Evolutionary conservation across 2,888 invertebrate genomes (phyloP), one percentile per base, ranked within the genome.

Genomic region (Netelia virgata): DNA sequence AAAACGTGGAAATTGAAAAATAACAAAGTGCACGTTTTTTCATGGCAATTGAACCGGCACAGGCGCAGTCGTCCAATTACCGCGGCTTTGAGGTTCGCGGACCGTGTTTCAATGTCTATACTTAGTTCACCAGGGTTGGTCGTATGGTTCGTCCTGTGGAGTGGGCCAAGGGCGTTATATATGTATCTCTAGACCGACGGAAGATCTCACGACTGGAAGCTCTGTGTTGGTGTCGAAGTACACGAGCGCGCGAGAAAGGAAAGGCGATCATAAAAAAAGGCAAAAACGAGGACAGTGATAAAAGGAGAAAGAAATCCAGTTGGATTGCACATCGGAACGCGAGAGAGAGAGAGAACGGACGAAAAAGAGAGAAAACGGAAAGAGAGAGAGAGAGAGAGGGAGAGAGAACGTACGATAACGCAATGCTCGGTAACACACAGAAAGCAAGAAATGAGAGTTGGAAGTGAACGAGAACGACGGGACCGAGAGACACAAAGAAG

Each of bases 1-100:
- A 78, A 83, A 85, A 79, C 75, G 74, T 79, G 75, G 57, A 83
- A 86, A 85, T 85, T 86, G 85, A 83, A 83, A 86, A 85, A 85
- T 83, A 83, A 83, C 81, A 82, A 82, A 83, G 80, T 77, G 43
- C 50, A 57, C 68, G 78, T 73, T 85, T 77, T 77, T 86, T 82
- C 70, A 70, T 83, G 66, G 80, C 68, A 68, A 76, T 82, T 78
- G 59, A 68, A 57, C 41, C 16, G 36, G 59, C n/a, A 57, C 61
- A 59, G 72, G 28, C 70, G 59, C 64, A 68, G 76, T 76, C 68
- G 70, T 84, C 79, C 84, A 87, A 87, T 87, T 87, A 87, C 84
- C 14, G 77, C 43, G 78, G 77, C 74, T 84, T 77, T 81, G 68
- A 77, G 74, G 73, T 63, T 73, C 73, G 61, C 36, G 61, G 75